phyloP scores from a whole-genome alignment of 2,888 invertebrate genomes.

The Choreutis nemorana region DNA sequence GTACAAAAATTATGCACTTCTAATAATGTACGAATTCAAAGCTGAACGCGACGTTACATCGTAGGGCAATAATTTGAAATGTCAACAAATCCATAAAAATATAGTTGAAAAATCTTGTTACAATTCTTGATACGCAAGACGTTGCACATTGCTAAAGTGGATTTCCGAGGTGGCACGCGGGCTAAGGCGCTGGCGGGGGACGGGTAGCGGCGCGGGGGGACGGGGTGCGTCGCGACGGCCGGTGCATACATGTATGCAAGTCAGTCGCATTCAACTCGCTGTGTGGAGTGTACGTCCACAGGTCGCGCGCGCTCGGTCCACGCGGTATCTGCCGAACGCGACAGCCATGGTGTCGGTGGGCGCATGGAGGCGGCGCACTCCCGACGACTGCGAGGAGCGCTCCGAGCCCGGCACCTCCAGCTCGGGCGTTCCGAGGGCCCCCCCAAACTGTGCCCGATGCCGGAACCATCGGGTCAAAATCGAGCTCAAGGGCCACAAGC shows the following conservation, averaged over 20 bases:
- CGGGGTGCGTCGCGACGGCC: constrained; percentile 53
- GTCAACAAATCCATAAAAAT: too few relatives aligned
- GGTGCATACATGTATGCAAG: too few relatives aligned
- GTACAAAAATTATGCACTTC: too few relatives aligned
- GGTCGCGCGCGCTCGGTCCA: constrained; percentile 22
- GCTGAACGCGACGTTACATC: too few relatives aligned
- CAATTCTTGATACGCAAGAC: too few relatives aligned
- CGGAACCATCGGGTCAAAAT: constrained; percentile 91
- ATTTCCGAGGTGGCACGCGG: constrained; percentile 33
- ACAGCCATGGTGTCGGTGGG: constrained; percentile 54
- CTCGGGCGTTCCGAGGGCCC: constrained; percentile 75
- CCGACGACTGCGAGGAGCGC: constrained; percentile 56
- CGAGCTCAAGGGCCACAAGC: constrained; percentile 89
- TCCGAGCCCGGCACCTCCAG: constrained; percentile 59
- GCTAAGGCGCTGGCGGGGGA: constrained; percentile 23
- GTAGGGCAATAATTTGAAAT: too few relatives aligned
- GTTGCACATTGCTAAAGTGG: constrained; percentile 15
- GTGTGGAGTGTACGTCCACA: constrained; percentile 65
- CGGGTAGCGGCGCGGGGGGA: constrained; percentile 24
- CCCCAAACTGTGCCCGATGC: constrained; percentile 92
- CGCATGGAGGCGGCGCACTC: constrained; percentile 55
- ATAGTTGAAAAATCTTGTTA: too few relatives aligned
- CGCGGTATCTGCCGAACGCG: constrained; percentile 38
- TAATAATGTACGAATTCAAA: too few relatives aligned
- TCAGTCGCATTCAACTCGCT: constrained; percentile 65